Conservation (phyloP, 2,797 vertebrate genomes). For the Acanthis flammea region DNA sequence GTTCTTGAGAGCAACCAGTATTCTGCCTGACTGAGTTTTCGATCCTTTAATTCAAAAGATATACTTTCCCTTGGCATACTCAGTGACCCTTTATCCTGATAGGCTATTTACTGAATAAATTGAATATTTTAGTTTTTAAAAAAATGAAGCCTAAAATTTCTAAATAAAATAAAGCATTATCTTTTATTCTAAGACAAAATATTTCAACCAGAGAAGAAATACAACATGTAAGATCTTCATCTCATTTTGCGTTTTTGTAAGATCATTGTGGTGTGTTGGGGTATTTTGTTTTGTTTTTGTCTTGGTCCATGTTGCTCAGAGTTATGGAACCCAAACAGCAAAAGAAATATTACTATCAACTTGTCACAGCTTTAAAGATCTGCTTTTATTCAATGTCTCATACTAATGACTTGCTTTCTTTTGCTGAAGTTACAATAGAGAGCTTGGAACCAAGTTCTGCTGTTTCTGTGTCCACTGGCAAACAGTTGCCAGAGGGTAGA, state of each 20-base stretch:
- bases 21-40: conserved; percentile 65
- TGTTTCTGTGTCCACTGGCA: accelerated
- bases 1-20: conserved; percentile 65
- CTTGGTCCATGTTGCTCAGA: background rate
- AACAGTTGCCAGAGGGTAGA: background rate
- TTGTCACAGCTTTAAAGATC: background rate
- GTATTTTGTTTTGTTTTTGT: background rate
- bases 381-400: background rate
- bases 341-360: background rate
- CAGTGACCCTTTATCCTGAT: conserved; percentile 21
- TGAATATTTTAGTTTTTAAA: background rate
- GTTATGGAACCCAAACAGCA: background rate
- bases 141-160: background rate
- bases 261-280: background rate
- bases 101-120: conserved; percentile 31
- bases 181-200: background rate
- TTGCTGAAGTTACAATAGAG: background rate
- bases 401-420: background rate
- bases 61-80: conserved; percentile 29
- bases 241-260: background rate
- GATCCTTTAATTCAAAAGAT: conserved; percentile 62
- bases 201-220: background rate
- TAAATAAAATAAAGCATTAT: background rate
- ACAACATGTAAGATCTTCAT: background rate
- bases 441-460: background rate